Conservation (phyloP, 2,888 invertebrate genomes). For the Drosophila mettleri region DNA sequence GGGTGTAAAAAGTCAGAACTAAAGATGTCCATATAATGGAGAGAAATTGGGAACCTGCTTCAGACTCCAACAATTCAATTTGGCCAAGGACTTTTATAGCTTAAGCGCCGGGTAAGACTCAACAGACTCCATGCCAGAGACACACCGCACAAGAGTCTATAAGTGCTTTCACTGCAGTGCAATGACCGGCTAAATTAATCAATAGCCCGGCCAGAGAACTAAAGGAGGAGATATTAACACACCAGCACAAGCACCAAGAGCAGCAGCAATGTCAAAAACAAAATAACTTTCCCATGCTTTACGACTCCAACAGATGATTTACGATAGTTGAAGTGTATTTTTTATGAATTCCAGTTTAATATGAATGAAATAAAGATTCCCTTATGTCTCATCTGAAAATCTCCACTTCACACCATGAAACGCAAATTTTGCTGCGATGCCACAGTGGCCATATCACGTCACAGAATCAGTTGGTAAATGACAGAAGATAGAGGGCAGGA, state of each 20-base stretch:
- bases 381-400: slow-evolving; percentile 31
- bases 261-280: neutral
- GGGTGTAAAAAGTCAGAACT: slow-evolving; percentile 37
- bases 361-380: neutral
- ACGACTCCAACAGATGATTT: slow-evolving; percentile 35
- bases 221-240: neutral
- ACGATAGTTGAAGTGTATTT: slow-evolving; percentile 16
- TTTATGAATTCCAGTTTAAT: neutral
- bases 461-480: slow-evolving; percentile 28
- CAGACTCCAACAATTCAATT: slow-evolving; percentile 43
- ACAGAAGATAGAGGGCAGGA: slow-evolving; percentile 1
- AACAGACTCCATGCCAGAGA: neutral
- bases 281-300: slow-evolving; percentile 11
- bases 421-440: slow-evolving; percentile 32
- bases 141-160: slow-evolving; percentile 20
- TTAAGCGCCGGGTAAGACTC: neutral
- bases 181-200: slow-evolving; percentile 48
- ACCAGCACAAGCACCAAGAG: neutral
- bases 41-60: slow-evolving; percentile 15
- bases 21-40: slow-evolving; percentile 31
- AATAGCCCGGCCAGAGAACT: slow-evolving; percentile 19
- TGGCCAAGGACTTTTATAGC: slow-evolving; percentile 24
- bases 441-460: slow-evolving; percentile 23
- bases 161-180: slow-evolving; percentile 36
- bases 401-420: slow-evolving; percentile 27